A percentile compares a stretch with the other conserved stretches of the same genome.
Conservation (phyloP, 2,797 vertebrate species). For the Hypotaenidia okinawae region DNA sequence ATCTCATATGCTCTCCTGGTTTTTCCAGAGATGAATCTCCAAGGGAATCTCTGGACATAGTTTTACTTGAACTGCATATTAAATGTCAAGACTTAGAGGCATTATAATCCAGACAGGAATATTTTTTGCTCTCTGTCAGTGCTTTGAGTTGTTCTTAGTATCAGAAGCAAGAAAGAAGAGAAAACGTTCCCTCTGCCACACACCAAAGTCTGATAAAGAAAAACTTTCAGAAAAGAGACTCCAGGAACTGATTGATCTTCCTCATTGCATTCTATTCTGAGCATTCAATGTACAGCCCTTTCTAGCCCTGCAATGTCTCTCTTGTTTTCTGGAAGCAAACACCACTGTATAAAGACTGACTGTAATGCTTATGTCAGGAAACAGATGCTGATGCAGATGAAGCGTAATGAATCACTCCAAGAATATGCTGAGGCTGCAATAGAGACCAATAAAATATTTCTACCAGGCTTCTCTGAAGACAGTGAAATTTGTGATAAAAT, state of each 20-base stretch:
- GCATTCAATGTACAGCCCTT: background rate
- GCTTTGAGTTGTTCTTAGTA: background rate
- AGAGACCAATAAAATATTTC: background rate
- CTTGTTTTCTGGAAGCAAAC: background rate
- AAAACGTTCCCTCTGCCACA: background rate
- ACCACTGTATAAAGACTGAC: background rate
- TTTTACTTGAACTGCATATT: background rate
- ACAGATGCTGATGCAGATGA: background rate
- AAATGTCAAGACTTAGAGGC: background rate
- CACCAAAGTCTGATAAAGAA: background rate
- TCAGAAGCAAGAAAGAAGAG: background rate
- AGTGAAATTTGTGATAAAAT: background rate
- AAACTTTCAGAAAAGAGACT: background rate
- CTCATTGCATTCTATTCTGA: background rate
- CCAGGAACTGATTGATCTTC: background rate
- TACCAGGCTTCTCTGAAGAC: background rate
- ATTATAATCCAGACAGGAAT: background rate
- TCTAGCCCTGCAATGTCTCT: background rate
- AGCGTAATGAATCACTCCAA: background rate
- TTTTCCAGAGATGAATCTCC: background rate
- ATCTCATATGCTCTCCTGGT: background rate
- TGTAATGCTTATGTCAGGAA: background rate
- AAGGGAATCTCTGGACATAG: background rate
- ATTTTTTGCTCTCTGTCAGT: background rate
- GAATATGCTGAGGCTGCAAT: background rate